Base-by-base conservation (phyloP, 1,140 invertebrate species). In the Leguminivora glycinivorella region DNA sequence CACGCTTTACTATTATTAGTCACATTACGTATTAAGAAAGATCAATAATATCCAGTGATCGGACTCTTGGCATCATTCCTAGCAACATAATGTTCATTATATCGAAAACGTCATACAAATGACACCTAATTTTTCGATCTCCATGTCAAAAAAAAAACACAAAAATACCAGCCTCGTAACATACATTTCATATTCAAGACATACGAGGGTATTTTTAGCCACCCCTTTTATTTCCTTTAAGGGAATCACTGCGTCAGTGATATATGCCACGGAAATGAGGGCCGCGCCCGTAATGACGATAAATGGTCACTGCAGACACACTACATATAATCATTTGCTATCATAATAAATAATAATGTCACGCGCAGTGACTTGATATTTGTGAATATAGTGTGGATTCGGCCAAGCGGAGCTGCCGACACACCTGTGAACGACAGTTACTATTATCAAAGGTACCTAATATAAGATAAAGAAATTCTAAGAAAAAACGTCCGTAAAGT, bases 171-270 rank as follows among this genome's bases (percentile, higher is more conserved):
- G 7, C 7, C 19, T 52, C 12, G 38, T n/a, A 19, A 52, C 47
- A 52, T 52, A 22, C 0, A 29, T 31, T 34, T 63, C 29, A n/a
- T 31, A 29, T 63, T 29, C 58, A 63, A 29, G 29, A 63, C 58
- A 29, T 63, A 63, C 26, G 58, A 63, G 6, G 26, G n/a, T 58
- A 58, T 58, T 63, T 34, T 63, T 17, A 29, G 26, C 58, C 0
- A 29, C 47, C 25, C 58, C 29, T 63, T 63, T 63, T 63, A 63
- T 63, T 63, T 63, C 58, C 58, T 63, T 29, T 63, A 63, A 63
- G 58, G 26, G 58, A n/a, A 29, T 17, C 58, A 52, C 25, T 29
- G 26, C 26, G 58, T 63, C 58, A 29, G 25, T 63, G 58, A 63
- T 63, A 29, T 63, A 63, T 29, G 58, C 25, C 29, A 29, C 58